Evolutionary conservation across 2,113 vertebrate genomes (phyloP).

Genomic region (Embiotoca jacksoni): DNA sequence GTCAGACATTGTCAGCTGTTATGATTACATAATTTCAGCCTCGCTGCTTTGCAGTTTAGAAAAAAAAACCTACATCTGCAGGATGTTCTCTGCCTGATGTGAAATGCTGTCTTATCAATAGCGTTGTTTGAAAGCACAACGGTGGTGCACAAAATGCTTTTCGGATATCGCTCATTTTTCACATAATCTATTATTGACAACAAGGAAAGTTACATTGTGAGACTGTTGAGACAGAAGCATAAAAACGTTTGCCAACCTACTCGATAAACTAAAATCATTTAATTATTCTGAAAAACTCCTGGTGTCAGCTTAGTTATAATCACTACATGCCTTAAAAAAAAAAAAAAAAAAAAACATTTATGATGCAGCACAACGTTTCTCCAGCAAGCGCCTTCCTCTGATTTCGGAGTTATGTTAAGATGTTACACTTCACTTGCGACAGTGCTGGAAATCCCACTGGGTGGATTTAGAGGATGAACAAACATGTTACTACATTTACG

Average conservation of each 20-base stretch:
- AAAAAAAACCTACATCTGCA: no score
- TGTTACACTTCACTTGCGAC: not conserved
- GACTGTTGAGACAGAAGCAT: no score
- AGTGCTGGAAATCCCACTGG: slow-evolving; percentile 9
- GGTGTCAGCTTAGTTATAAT: not conserved
- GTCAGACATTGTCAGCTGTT: not conserved
- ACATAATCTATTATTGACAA: slow-evolving; percentile 2
- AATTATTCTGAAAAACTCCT: not conserved
- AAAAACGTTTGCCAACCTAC: not conserved
- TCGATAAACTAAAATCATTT: not conserved
- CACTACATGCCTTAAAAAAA: not conserved
- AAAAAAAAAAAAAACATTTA: not conserved
- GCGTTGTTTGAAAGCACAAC: not conserved
- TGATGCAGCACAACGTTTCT: slow-evolving; percentile 3
- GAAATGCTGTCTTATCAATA: no score
- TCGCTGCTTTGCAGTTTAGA: no score
- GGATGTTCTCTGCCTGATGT: no score
- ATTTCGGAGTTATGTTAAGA: not conserved
- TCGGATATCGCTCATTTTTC: not conserved
- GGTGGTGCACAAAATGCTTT: slow-evolving; percentile 19
- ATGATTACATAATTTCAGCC: not conserved
- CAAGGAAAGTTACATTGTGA: not conserved
- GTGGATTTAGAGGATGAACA: slow-evolving; percentile 19
- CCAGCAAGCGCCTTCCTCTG: not conserved
- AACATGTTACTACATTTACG: not conserved